Evolutionary conservation across 2,888 invertebrate genomes (phyloP), one percentile per base, ranked within the genome.

Genomic region (Xanthia icteritia): DNA sequence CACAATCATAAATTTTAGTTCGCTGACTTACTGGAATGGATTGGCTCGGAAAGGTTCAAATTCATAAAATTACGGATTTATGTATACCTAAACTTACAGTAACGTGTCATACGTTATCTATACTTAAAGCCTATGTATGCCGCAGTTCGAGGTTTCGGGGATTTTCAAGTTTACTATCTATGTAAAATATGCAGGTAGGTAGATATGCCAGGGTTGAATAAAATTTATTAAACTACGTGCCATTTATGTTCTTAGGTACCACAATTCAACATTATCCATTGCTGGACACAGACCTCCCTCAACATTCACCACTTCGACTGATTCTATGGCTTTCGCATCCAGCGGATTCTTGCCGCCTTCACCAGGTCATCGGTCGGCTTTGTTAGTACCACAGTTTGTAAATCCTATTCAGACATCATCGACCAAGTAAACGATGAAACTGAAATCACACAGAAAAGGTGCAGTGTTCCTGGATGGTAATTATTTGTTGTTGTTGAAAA

Each of bases 1-100:
- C 23, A 31, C 45, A 36, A 64, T 85, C 51, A 67, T 82, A 84
- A 69, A 83, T 80, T 70, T 63, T 61, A 45, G 68, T 74, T 71
- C 11, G 15, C 17, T 68, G 68, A 74, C 15, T 60, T 70, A 60
- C 54, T 48, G 58, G 36, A 39, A 66, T 61, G 31, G 23, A 39
- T 81, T 69, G 56, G 36, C 36, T 76, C 0, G 2, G n/a, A 63
- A 36, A 67, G 72, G 13, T 58, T 17, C 23, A 27, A 65, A 54
- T 60, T 78, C 42, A 60, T 78, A 27, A 81, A 65, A 36, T 60
- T 45, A 45, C 23, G 51, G 23, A 65, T 81, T 78, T 61, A 74
- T n/a, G n/a, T n/a, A n/a, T 73, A 27, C 8, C 5, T 58, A 31
- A 31, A 70, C 13, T 17, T 27, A 56, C 56, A 5, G 5, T 61